phyloP scores from a whole-genome alignment of 2,888 invertebrate species.

The Eurois occulta region DNA sequence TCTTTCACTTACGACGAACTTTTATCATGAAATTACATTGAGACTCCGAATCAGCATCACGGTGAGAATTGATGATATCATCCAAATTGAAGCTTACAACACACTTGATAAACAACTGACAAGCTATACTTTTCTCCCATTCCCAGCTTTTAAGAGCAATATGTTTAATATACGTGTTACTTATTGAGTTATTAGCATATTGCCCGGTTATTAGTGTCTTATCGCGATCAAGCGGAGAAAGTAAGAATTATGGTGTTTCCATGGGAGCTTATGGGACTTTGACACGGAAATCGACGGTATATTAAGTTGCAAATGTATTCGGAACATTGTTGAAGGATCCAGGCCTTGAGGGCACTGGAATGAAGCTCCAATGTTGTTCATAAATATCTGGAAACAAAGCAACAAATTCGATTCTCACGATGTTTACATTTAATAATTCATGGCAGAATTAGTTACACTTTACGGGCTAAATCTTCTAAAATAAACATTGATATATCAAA shows the following conservation, averaged over 20 bases:
- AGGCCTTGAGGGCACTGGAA: constrained; percentile 19
- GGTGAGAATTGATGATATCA: constrained; percentile 47
- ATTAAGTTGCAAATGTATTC: constrained; percentile 52
- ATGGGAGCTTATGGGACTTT: constrained; percentile 51
- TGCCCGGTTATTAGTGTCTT: constrained; percentile 60
- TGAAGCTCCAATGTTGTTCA: background rate
- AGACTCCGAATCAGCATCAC: constrained; percentile 15
- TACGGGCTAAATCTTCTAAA: background rate
- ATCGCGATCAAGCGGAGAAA: constrained; percentile 62
- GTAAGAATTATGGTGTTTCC: constrained; percentile 60
- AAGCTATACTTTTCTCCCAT: constrained; percentile 48
- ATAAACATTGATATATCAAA: too few relatives aligned
- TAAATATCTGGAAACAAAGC: constrained; percentile 14
- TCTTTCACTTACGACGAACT: background rate
- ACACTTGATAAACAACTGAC: constrained; percentile 54
- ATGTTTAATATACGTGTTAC: constrained; percentile 41
- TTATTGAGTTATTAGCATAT: constrained; percentile 64
- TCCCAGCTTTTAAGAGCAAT: constrained; percentile 46
- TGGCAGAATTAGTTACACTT: background rate
- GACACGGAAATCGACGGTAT: constrained; percentile 58
- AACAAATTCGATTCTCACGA: background rate
- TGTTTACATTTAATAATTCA: background rate
- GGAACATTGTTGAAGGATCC: constrained; percentile 17
- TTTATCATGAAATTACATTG: constrained; percentile 16
- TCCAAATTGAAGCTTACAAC: constrained; percentile 46